Evolutionary conservation across 2,888 invertebrate genomes (phyloP), one percentile per base, ranked within the genome.

Genomic region (Oligia fasciuncula): DNA sequence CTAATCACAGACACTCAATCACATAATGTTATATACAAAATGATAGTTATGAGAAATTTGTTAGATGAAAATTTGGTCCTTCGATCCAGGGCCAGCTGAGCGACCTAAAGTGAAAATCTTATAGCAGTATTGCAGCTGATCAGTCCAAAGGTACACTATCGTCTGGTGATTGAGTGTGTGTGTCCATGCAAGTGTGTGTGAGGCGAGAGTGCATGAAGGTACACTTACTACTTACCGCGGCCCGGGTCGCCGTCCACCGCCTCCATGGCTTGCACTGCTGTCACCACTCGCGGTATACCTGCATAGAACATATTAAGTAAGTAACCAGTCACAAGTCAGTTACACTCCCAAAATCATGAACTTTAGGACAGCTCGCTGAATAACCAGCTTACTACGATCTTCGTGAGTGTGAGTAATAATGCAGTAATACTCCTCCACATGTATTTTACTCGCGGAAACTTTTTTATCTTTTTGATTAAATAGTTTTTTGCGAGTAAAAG

Each of bases 181-280:
- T 86, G 73, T 23, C 29, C 76, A 82, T 77, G 90, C 91, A 93
- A 89, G 93, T 94, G 95, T 91, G 92, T 87, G 94, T 96, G 97
- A 95, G 96, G 95, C 95, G 97, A 95, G 94, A 95, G 96, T 96
- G 96, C 96, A 94, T 96, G 96, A 95, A 94, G 91, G 92, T 94
- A 94, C 98, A 98, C 98, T 98, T 98, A 98, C 98, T 98, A 98
- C 98, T 98, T 98, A 98, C 98, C 98, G 97, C 98, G 97, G 96
- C 97, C 97, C 94, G 97, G 97, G 96, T 96, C 97, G 95, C 95
- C 97, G 96, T 95, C 97, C 92, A 94, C 97, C 87, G 96, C 97
- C 95, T 94, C 97, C 97, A 95, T 97, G 90, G 96, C 98, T 94
- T 95, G 98, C 95, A 97, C 97, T 0, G 97, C 98, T 69, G 98